Percentiles rank a stretch among this genome's conserved stretches.
Evolutionary conservation across 1,140 invertebrate genomes (phyloP).

Genomic region (Drosophila chauvacae): DNA sequence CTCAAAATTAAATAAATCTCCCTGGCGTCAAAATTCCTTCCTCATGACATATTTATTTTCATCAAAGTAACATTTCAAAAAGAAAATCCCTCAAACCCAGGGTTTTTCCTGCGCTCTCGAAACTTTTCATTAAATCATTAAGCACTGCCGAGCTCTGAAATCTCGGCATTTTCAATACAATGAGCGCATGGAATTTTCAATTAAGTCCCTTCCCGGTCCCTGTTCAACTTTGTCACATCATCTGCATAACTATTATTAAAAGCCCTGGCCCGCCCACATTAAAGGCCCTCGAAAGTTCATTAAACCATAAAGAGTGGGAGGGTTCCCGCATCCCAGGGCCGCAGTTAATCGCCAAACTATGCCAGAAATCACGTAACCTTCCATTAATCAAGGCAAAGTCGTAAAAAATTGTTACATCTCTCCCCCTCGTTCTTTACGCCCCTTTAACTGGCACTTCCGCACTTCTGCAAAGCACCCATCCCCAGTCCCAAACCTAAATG

Average conservation of each 20-base stretch:
- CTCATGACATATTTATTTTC: constrained; percentile 7
- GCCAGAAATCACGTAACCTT: constrained; percentile 79
- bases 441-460: constrained; percentile 76
- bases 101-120: background rate
- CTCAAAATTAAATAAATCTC: background rate
- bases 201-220: constrained; percentile 18
- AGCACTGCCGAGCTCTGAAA: constrained; percentile 16
- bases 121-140: constrained; percentile 40
- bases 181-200: constrained; percentile 38
- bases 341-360: constrained; percentile 73
- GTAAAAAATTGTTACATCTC: constrained; percentile 54
- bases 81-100: background rate
- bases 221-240: constrained; percentile 36
- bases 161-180: constrained; percentile 22
- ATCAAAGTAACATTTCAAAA: background rate
- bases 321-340: constrained; percentile 38
- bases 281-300: constrained; percentile 56
- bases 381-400: constrained; percentile 69
- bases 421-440: constrained; percentile 33
- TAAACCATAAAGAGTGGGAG: constrained; percentile 41
- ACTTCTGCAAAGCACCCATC: constrained; percentile 34
- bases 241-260: constrained; percentile 58
- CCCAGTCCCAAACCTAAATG: constrained; percentile 48
- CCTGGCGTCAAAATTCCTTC: background rate
- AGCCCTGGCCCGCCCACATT: constrained; percentile 46